These are phyloP conservation scores for Rhagium mordax DNA, from an alignment of 2,888 invertebrate genomes.

Conservation along the genomic window DNA sequence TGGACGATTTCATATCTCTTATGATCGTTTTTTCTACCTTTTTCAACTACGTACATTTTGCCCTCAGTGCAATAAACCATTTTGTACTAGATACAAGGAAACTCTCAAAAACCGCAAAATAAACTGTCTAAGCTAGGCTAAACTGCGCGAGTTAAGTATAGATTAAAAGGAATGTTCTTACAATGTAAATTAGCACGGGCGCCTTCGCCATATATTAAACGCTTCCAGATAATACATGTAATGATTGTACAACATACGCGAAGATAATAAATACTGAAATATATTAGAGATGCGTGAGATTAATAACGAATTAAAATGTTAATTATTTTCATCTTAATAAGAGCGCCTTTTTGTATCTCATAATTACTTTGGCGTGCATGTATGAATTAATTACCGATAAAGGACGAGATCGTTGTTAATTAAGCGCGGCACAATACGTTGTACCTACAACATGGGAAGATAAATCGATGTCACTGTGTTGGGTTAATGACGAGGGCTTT, in stretches of 20 bases:
- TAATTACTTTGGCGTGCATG: not conserved
- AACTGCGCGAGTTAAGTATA: no score
- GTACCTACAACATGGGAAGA: not conserved
- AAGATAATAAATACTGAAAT: not conserved
- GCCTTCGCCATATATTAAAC: not conserved
- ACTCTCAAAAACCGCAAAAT: no score
- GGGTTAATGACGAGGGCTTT: not conserved
- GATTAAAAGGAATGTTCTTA: not conserved
- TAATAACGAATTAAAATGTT: conserved; percentile 2
- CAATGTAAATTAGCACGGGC: not conserved
- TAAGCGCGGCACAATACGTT: not conserved
- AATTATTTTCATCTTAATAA: conserved; percentile 4
- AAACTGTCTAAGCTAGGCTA: no score
- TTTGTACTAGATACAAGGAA: no score
- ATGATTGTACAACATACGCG: not conserved
- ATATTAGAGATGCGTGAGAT: not conserved
- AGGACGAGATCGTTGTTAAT: not conserved
- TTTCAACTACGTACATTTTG: no score
- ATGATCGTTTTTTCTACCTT: no score
- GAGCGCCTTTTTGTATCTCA: not conserved
- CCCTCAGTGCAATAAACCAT: no score
- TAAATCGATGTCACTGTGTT: conserved; percentile 5
- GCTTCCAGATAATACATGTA: not conserved
- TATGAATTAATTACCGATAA: not conserved
- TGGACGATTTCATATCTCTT: no score